Evolutionary conservation across 2,888 invertebrate species (phyloP), one percentile per base, ranked within the genome.

Genomic region (Troides aeacus): DNA sequence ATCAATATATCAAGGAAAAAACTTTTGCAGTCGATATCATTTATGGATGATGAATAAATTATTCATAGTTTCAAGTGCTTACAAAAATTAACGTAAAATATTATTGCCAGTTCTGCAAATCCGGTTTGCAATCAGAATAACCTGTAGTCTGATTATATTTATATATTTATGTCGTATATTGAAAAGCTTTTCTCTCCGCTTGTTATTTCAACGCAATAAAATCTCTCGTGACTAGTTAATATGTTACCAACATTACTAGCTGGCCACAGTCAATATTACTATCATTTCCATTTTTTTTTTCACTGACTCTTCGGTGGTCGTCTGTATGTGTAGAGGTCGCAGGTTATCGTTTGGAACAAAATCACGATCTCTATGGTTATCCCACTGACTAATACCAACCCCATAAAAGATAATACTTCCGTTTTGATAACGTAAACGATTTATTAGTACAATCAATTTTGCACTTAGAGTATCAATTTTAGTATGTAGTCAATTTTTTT

Each of bases 391-490:
- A 58, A 66, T 72, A 74, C 83, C 84, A 83, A 81, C 83, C 85
- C 86, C 84, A 75, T 75, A 74, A 66, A 59, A 30, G 30, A 70
- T 76, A 74, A 84, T 77, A 82, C 86, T 86, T 88, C 84, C 84
- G 84, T 79, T 78, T 73, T 72, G 72, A 76, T 79, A 79, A 69
- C 56, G 23, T 66, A 78, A 80, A 64, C 53, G 66, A 82, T 80
- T 80, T 78, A 50, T 86, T 86, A 90, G 89, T 90, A 91, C 89
- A 91, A 90, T 88, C 83, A 76, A 82, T 79, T 50, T 81, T 77
- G 85, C 85, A 85, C 81, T 76, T 85, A 85, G 87, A 74, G 77
- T 82, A 81, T 73, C 72, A 66, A 74, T 77, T 75, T 79, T 81
- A 81, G 81, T 62, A 72, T 73, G 71, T 85, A 84, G 81, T 77